A percentile compares a stretch with the other conserved stretches of the same genome.
These are phyloP conservation scores for Atta colombica DNA, from an alignment of 1,140 invertebrate genomes.

Conservation along the genomic window DNA sequence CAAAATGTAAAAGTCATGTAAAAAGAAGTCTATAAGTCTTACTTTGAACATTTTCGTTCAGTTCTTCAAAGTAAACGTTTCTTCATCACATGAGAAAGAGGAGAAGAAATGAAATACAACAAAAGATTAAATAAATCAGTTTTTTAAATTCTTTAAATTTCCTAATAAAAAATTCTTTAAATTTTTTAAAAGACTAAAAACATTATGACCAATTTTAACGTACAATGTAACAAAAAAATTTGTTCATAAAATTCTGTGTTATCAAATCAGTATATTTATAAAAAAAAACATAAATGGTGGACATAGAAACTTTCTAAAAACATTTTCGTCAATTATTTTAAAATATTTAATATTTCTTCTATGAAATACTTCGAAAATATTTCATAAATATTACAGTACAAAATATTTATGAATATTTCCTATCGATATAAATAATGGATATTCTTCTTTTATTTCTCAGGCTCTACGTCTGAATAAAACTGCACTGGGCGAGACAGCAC, in stretches of 20 bases:
- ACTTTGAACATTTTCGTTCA: too few relatives aligned
- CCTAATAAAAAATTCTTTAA: background rate
- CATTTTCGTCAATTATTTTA: too few relatives aligned
- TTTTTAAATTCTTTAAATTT: background rate
- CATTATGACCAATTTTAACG: background rate
- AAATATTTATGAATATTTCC: too few relatives aligned
- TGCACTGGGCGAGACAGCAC: slow-evolving; percentile 92
- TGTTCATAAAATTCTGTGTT: too few relatives aligned
- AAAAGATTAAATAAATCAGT: background rate
- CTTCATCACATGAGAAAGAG: background rate
- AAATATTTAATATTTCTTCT: too few relatives aligned
- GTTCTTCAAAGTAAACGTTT: background rate
- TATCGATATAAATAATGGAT: background rate
- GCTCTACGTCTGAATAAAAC: slow-evolving; percentile 88
- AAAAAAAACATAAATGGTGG: too few relatives aligned
- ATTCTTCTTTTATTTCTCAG: slow-evolving; percentile 77
- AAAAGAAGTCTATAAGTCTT: background rate
- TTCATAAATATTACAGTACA: too few relatives aligned
- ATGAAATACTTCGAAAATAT: too few relatives aligned
- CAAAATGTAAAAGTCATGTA: background rate
- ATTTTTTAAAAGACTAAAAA: background rate
- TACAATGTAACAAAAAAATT: background rate
- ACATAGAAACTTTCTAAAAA: too few relatives aligned
- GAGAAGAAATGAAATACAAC: background rate
- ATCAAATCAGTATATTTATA: too few relatives aligned